Evolutionary conservation across 1,140 invertebrate genomes (phyloP).

Genomic region (Lysiphlebus fabarum): DNA sequence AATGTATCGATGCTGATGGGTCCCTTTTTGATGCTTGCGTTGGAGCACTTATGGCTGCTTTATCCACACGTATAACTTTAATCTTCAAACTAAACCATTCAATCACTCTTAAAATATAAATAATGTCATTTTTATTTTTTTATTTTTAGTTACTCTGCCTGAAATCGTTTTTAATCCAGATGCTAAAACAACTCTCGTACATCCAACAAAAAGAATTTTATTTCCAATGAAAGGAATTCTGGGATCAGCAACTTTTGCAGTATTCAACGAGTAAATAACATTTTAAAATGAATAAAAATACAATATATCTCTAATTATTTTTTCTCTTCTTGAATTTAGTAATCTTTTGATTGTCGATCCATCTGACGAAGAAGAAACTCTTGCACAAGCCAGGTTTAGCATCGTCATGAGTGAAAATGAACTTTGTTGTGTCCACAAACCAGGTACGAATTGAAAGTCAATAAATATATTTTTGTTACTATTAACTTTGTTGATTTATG

Average conservation of each 20-base stretch:
- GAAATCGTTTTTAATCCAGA: conserved; percentile 64
- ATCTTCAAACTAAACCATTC: neutral
- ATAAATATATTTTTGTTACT: neutral
- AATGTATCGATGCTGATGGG: conserved; percentile 81
- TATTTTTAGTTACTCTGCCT: conserved; percentile 65
- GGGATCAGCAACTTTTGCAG: conserved; percentile 68
- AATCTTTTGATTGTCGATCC: conserved; percentile 58
- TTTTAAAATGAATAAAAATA: conserved; percentile 18
- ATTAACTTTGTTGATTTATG: conserved; percentile 13
- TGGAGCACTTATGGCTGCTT: conserved; percentile 67
- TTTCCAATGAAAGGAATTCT: conserved; percentile 61
- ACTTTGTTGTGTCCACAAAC: conserved; percentile 51
- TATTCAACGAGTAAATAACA: conserved; percentile 67
- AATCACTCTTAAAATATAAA: neutral
- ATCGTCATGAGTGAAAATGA: conserved; percentile 45
- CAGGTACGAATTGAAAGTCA: conserved; percentile 31
- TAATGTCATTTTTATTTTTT: neutral
- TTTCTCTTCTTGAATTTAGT: conserved; percentile 41
- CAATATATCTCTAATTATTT: neutral
- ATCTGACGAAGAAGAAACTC: conserved; percentile 59
- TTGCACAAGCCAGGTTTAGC: conserved; percentile 43
- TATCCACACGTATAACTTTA: conserved; percentile 64
- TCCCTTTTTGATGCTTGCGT: conserved; percentile 75
- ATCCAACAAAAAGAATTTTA: conserved; percentile 54
- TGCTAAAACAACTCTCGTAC: conserved; percentile 60